These are phyloP conservation scores for Labeo rohita DNA, from an alignment of 2,113 vertebrate genomes.

Conservation along the genomic window DNA sequence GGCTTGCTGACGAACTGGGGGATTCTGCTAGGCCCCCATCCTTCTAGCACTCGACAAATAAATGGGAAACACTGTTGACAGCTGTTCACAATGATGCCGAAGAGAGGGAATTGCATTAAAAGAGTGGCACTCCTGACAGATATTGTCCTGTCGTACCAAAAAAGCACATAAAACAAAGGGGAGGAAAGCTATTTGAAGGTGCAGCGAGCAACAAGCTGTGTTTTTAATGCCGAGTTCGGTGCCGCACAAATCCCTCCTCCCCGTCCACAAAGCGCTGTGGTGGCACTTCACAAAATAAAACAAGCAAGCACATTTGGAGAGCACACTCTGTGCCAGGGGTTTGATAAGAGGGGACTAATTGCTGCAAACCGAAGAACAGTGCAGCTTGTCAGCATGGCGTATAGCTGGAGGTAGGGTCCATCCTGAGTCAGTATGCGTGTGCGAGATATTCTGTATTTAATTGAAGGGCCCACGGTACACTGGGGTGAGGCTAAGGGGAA, in stretches of 20 bases:
- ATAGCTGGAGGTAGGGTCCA: constrained; percentile 67
- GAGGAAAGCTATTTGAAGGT: constrained; percentile 57
- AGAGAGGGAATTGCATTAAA: constrained; percentile 69
- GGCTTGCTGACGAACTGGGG: constrained; percentile 50
- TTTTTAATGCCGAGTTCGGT: constrained; percentile 32
- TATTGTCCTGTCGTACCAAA: constrained; percentile 65
- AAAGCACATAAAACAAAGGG: constrained; percentile 54
- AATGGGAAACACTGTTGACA: constrained; percentile 73
- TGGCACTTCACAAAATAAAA: constrained; percentile 32
- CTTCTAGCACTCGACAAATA: constrained; percentile 71
- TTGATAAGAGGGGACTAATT: constrained; percentile 64
- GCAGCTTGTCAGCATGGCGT: constrained; percentile 37
- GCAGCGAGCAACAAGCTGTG: constrained; percentile 48
- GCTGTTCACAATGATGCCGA: constrained; percentile 64
- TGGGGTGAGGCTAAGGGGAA: constrained; percentile 86
- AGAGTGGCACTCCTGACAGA: constrained; percentile 67
- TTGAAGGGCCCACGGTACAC: constrained; percentile 80
- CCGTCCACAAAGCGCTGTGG: constrained; percentile 40
- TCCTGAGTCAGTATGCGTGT: constrained; percentile 75
- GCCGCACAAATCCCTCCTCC: constrained; percentile 6
- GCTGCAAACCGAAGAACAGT: constrained; percentile 43
- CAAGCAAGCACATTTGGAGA: constrained; percentile 36
- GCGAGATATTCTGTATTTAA: constrained; percentile 86
- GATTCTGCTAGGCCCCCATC: constrained; percentile 55
- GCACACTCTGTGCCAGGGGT: constrained; percentile 58